These are phyloP conservation scores for Nycteola revayana DNA, from an alignment of 2,888 invertebrate species.

Conservation along the genomic window DNA sequence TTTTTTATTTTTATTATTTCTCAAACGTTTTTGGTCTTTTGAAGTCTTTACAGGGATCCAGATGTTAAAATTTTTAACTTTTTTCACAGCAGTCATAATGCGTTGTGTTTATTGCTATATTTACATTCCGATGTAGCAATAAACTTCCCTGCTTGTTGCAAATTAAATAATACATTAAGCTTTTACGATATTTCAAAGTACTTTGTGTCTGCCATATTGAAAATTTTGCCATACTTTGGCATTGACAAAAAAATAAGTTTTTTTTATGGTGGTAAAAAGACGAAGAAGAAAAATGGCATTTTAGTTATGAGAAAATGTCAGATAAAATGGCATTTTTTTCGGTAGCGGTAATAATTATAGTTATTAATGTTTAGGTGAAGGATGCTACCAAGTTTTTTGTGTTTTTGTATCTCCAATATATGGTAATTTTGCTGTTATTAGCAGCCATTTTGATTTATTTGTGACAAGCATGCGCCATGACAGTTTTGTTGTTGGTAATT, in stretches of 20 bases:
- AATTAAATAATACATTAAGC: constrained; percentile 37
- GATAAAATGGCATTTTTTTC: constrained; percentile 36
- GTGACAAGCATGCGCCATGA: constrained; percentile 38
- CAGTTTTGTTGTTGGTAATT: constrained; percentile 27
- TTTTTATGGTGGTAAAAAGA: neutral
- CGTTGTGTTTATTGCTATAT: constrained; percentile 31
- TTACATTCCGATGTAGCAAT: constrained; percentile 34
- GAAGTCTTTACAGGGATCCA: constrained; percentile 51
- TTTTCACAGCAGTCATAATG: constrained; percentile 31
- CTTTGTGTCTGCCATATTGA: constrained; percentile 40
- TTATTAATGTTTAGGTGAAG: constrained; percentile 46
- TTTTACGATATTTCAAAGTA: constrained; percentile 39
- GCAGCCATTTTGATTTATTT: constrained; percentile 43
- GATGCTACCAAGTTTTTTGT: constrained; percentile 72
- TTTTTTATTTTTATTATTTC: constrained; percentile 28
- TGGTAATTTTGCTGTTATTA: constrained; percentile 64
- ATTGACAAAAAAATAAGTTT: neutral
- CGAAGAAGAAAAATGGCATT: too few species aligned
- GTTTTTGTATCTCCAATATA: constrained; percentile 18
- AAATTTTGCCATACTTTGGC: constrained; percentile 30
- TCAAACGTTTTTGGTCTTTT: constrained; percentile 30
- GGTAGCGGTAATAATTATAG: constrained; percentile 44
- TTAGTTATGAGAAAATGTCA: neutral
- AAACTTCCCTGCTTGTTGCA: constrained; percentile 42
- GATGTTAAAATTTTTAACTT: constrained; percentile 27